These are phyloP conservation scores for Xestia ashworthii DNA, from an alignment of 2,888 invertebrate genomes.

Conservation along the genomic window DNA sequence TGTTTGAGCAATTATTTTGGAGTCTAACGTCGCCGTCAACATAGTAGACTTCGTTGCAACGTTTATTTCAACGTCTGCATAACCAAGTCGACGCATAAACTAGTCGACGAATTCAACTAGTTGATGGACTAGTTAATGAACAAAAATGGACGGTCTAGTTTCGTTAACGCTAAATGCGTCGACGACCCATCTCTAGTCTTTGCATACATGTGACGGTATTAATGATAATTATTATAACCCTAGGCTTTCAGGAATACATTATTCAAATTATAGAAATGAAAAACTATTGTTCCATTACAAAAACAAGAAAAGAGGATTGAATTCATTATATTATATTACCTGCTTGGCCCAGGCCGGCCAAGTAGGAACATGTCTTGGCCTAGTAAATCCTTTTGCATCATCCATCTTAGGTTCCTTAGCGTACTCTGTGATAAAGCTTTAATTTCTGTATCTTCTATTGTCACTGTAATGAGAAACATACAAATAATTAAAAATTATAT, in stretches of 20 bases:
- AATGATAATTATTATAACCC: neutral
- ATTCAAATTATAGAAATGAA: neutral
- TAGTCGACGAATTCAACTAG: too few relatives aligned
- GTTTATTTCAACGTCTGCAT: too few relatives aligned
- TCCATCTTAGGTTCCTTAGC: constrained; percentile 97
- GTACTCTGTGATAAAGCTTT: constrained; percentile 93
- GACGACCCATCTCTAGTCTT: too few relatives aligned
- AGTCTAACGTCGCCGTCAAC: too few relatives aligned
- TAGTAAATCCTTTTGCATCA: constrained; percentile 98
- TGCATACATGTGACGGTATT: neutral
- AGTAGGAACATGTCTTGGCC: constrained; percentile 99
- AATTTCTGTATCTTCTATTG: constrained; percentile 88
- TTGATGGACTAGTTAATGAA: too few relatives aligned
- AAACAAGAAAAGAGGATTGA: neutral
- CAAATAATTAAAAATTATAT: too few relatives aligned
- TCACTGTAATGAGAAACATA: constrained; percentile 75
- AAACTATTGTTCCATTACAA: neutral
- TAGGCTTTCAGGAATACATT: neutral
- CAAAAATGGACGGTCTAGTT: too few relatives aligned
- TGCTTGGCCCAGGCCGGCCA: constrained; percentile 96
- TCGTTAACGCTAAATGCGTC: too few relatives aligned
- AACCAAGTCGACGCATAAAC: too few relatives aligned
- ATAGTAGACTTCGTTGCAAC: too few relatives aligned
- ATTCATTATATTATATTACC: constrained; percentile 65
- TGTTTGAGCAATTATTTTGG: too few relatives aligned